These are phyloP conservation scores for Choreutis nemorana DNA, from an alignment of 2,888 invertebrate genomes.

Conservation along the genomic window DNA sequence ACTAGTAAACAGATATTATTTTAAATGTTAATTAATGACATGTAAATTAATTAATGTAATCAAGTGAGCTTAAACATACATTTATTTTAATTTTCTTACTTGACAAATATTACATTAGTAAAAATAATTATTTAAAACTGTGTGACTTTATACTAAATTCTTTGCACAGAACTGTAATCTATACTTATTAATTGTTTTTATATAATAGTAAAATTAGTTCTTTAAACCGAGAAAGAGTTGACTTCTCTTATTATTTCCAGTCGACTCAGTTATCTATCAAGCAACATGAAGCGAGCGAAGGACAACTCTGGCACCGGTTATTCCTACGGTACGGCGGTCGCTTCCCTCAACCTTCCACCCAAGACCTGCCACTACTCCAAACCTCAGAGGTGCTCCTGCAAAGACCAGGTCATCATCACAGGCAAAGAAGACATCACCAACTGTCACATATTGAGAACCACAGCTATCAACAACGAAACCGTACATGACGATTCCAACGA, in stretches of 20 bases:
- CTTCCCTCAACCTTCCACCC: conserved; percentile 24
- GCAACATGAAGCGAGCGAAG: conserved; percentile 44
- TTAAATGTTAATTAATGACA: too few species aligned
- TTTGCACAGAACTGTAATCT: too few species aligned
- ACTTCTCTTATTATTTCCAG: conserved; percentile 34
- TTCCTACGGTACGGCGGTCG: conserved; percentile 46
- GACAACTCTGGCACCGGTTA: conserved; percentile 52
- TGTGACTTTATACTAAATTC: too few species aligned
- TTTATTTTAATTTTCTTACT: too few species aligned
- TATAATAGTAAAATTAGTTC: too few species aligned
- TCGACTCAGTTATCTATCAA: conserved; percentile 30
- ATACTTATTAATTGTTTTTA: too few species aligned
- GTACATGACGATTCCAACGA: conserved; percentile 25
- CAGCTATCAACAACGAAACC: conserved; percentile 42
- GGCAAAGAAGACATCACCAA: conserved; percentile 24
- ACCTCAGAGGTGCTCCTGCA: conserved; percentile 24
- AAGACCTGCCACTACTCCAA: conserved; percentile 17
- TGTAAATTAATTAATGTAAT: too few species aligned
- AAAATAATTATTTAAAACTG: too few species aligned
- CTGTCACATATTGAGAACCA: conserved; percentile 41
- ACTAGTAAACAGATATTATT: too few species aligned
- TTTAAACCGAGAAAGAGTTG: too few species aligned
- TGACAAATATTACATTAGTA: too few species aligned
- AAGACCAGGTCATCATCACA: conserved; percentile 24
- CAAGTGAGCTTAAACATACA: too few species aligned